phyloP scores from a whole-genome alignment of 1,140 invertebrate species.

The Calosoma granatense region DNA sequence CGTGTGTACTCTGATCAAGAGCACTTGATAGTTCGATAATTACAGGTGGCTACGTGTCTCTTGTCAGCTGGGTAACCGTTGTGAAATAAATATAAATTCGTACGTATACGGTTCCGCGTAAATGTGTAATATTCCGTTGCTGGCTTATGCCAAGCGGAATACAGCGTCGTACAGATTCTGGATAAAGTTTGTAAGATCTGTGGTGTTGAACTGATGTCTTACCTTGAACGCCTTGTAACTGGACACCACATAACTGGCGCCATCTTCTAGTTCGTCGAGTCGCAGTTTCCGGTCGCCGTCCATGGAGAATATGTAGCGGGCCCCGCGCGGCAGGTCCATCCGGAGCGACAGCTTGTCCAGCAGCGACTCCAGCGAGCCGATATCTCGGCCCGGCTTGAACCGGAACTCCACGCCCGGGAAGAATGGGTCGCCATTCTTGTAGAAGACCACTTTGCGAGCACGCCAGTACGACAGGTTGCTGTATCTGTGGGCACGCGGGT shows the following conservation, averaged over 20 bases:
- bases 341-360: conserved; percentile 73
- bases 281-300: conserved; percentile 74
- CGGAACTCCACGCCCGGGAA: conserved; percentile 81
- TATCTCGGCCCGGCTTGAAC: conserved; percentile 78
- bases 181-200: too few relatives aligned
- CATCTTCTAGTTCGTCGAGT: conserved; percentile 79
- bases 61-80: too few relatives aligned
- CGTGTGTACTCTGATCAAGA: too few relatives aligned
- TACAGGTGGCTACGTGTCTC: too few relatives aligned
- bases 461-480: conserved; percentile 78
- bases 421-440: conserved; percentile 87
- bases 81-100: too few relatives aligned
- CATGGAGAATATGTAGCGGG: conserved; percentile 81
- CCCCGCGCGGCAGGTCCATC: conserved; percentile 73
- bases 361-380: conserved; percentile 76
- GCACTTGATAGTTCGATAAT: too few relatives aligned
- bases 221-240: conserved; percentile 89
- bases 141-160: too few relatives aligned
- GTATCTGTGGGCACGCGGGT: conserved; percentile 35
- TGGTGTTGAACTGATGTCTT: too few relatives aligned
- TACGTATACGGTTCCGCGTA: too few relatives aligned
- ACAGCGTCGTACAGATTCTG: too few relatives aligned
- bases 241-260: conserved; percentile 83
- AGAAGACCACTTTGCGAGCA: conserved; percentile 78
- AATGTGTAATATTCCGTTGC: too few relatives aligned